Conservation (phyloP, 2,888 invertebrate genomes). For the Dryadula phaetusa region DNA sequence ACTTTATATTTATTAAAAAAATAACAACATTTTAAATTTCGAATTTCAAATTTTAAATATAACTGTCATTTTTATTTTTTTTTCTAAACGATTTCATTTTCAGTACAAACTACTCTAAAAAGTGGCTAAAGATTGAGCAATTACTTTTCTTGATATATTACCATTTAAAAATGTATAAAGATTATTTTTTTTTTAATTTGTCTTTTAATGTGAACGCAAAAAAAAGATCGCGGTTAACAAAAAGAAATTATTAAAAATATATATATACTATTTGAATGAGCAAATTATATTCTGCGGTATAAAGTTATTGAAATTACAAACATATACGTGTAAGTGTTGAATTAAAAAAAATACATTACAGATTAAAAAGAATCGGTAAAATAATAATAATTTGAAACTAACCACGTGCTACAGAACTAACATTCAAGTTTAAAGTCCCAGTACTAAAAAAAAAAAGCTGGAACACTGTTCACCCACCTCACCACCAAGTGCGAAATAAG, state of each 20-base stretch:
- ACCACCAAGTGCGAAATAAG: slow-evolving; percentile 1
- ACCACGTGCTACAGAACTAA: neutral
- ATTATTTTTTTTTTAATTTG: neutral
- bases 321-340: neutral
- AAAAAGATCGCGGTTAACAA: neutral
- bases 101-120: slow-evolving; percentile 6
- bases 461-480: neutral
- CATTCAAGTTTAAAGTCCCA: neutral
- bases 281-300: slow-evolving; percentile 7
- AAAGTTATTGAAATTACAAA: neutral
- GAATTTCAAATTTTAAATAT: neutral
- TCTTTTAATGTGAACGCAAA: neutral
- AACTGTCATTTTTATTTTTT: neutral
- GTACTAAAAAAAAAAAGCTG: neutral
- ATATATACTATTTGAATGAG: neutral
- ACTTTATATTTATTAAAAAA: too few species aligned
- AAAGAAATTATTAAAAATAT: neutral
- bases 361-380: neutral
- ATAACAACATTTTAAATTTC: too few species aligned
- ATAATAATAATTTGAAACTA: neutral
- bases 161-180: neutral
- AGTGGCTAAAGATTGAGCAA: slow-evolving; percentile 19
- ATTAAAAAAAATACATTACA: neutral
- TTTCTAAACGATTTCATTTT: neutral
- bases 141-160: neutral